Evolutionary conservation across 2,888 invertebrate genomes (phyloP), one percentile per base, ranked within the genome.

Genomic region (Lissonota sp.): DNA sequence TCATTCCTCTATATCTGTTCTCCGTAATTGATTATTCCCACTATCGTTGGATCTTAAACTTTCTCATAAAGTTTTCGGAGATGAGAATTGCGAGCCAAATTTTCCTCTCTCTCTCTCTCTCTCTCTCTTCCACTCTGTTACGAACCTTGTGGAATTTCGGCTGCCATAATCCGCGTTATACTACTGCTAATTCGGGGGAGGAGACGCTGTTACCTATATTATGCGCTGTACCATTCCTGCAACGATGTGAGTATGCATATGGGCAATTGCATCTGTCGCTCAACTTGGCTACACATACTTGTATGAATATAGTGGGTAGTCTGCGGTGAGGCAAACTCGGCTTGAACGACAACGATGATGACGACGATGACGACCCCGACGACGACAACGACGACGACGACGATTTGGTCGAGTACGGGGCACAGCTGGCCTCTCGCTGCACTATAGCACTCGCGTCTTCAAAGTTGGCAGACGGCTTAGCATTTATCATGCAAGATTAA

Each of bases 401-500:
- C 57, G 80, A 76, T 80, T 81, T 83, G 86, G 82, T 86, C 85
- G 89, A 74, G 88, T 26, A 3, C 26, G 26, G 72, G 82, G 83
- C 84, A 80, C 86, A 86, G 87, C 86, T 86, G 86, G 85, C 78
- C 84, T 76, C 63, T 26, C 26, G 26, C 3, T 67, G 64, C 70
- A 83, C 64, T 74, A 74, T 74, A 85, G 84, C 81, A 84, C 85
- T 87, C 84, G 84, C 87, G 88, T 88, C 86, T 88, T 88, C 86
- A 72, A 88, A 88, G 84, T 89, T 91, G 88, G 86, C 90, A 87
- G 87, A 85, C 87, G 86, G 88, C 87, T 91, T 87, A 89, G 87
- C 89, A 89, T 90, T 90, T 88, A 90, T 91, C 89, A 90, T 85
- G 86, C 77, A 83, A 88, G 88, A 91, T 90, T 90, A 91, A 91